Percentiles rank a stretch among this genome's conserved stretches.
These are phyloP conservation scores for Aplochiton taeniatus DNA, from an alignment of 2,797 vertebrate species.

Conservation along the genomic window DNA sequence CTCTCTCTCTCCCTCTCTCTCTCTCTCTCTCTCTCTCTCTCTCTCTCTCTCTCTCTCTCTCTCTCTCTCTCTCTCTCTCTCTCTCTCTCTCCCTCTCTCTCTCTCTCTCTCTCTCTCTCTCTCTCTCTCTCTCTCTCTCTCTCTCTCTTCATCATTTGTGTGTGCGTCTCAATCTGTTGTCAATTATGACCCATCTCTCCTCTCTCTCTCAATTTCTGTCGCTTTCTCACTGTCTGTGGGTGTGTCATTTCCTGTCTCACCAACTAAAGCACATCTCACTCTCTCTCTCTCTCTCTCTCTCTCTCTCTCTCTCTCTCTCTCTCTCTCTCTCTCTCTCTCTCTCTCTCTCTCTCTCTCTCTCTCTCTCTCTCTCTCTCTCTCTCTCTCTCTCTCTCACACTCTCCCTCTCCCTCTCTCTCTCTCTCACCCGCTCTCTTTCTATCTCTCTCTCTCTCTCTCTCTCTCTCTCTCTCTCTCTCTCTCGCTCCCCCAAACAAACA, in stretches of 20 bases:
- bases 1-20: neutral
- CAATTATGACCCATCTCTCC: neutral
- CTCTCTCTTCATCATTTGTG: neutral
- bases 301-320: conserved; percentile 22
- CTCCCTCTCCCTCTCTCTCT: too few species aligned
- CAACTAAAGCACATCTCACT: neutral
- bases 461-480: conserved; percentile 21
- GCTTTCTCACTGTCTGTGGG: conserved; percentile 5
- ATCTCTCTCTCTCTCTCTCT: neutral
- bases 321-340: conserved; percentile 15
- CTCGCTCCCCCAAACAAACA: too few species aligned
- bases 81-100: neutral
- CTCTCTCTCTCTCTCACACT: conserved; percentile 21
- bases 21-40: neutral
- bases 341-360: conserved; percentile 20
- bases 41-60: too few species aligned
- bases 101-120: neutral
- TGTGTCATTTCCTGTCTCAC: neutral
- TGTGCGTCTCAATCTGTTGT: neutral
- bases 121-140: conserved; percentile 4
- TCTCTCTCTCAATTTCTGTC: conserved; percentile 12
- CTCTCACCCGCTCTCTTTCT: too few species aligned
- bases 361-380: conserved; percentile 1
- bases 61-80: neutral
- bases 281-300: conserved; percentile 1